Evolutionary conservation across 2,797 vertebrate species (phyloP).

Genomic region (Siniperca scherzeri): DNA sequence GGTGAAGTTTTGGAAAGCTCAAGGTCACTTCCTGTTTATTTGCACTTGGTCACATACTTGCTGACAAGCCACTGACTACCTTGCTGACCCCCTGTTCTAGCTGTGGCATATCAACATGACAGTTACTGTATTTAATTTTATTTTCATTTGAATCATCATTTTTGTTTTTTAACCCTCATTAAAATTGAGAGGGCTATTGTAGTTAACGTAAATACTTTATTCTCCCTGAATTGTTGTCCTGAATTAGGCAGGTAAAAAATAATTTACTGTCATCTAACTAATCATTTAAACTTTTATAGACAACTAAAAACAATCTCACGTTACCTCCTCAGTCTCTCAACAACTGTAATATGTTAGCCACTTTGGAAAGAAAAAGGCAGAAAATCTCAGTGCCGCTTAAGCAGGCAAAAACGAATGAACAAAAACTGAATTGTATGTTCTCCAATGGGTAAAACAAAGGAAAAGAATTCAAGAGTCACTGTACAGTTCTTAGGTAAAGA

Average conservation of each 20-base stretch:
- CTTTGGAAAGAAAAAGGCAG: neutral
- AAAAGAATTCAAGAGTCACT: neutral
- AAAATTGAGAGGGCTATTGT: conserved; percentile 19
- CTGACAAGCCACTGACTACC: conserved; percentile 60
- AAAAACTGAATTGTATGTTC: conserved; percentile 23
- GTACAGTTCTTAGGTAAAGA: conserved; percentile 16
- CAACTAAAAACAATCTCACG: neutral
- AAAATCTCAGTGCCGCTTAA: conserved; percentile 2
- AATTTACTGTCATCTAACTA: neutral
- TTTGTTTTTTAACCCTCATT: conserved; percentile 28
- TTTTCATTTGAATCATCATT: conserved; percentile 55
- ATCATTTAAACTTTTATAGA: neutral
- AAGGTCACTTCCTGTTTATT: conserved; percentile 81
- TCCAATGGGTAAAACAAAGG: conserved; percentile 21
- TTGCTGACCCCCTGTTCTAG: conserved; percentile 50
- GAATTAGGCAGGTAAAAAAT: neutral
- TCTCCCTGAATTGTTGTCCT: conserved; percentile 25
- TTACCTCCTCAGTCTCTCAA: neutral
- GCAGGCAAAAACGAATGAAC: conserved; percentile 16
- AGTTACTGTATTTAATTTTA: conserved; percentile 49
- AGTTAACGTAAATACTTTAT: neutral
- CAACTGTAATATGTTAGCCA: neutral
- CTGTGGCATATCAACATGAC: conserved; percentile 46
- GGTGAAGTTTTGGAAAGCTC: conserved; percentile 77
- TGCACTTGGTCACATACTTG: conserved; percentile 50